phyloP scores from a whole-genome alignment of 2,113 vertebrate species.

The Eulemur rufifrons region DNA sequence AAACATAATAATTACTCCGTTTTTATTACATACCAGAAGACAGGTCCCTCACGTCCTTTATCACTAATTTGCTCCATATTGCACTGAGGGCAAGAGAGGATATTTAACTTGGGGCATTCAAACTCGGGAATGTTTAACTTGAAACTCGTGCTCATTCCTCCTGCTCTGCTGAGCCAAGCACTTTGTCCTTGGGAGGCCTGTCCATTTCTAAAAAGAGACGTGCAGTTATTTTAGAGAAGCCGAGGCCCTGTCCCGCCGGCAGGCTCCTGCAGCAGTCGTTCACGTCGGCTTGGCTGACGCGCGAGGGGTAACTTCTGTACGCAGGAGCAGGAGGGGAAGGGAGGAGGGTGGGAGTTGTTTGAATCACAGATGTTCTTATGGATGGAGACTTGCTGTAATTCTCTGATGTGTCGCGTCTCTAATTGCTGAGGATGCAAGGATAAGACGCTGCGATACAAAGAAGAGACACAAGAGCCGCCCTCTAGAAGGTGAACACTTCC shows the following conservation, averaged over 20 bases:
- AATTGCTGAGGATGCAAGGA: background rate
- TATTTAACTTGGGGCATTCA: background rate
- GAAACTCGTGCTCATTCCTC: background rate
- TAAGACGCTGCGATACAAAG: background rate
- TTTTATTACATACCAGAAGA: background rate
- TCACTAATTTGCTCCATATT: background rate
- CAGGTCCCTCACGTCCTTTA: background rate
- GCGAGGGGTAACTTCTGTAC: background rate
- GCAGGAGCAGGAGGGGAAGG: accelerated
- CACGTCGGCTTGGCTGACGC: accelerated
- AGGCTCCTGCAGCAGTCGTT: background rate
- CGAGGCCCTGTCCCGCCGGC: accelerated
- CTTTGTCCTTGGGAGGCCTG: background rate
- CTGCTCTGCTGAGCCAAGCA: background rate
- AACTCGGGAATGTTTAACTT: background rate
- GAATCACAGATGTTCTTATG: accelerated
- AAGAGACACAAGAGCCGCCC: background rate
- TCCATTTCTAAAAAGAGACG: background rate
- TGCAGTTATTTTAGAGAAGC: background rate
- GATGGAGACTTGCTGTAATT: accelerated
- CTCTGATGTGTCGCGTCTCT: background rate
- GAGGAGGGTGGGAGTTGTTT: accelerated
- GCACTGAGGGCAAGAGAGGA: background rate
- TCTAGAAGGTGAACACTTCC: background rate
- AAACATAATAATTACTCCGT: background rate